These are phyloP conservation scores for Toxotes jaculatrix DNA, from an alignment of 2,113 vertebrate genomes.

Conservation along the genomic window DNA sequence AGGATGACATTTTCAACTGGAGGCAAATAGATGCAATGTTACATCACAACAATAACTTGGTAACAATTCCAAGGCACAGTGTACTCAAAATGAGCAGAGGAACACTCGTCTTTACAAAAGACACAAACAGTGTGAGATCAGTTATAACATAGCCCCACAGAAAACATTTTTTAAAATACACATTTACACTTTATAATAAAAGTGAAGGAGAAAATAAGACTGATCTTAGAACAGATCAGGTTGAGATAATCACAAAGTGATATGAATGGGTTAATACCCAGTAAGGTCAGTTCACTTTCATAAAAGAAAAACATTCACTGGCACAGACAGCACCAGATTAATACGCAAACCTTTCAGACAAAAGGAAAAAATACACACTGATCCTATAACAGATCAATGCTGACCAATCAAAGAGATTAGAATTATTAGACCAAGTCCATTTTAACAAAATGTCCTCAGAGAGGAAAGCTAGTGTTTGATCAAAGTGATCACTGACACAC, in stretches of 20 bases:
- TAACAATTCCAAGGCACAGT: not conserved
- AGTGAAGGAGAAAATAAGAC: not conserved
- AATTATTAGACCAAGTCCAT: not conserved
- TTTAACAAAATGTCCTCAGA: not conserved
- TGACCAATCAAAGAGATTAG: not conserved
- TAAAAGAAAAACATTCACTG: not conserved
- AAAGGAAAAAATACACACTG: not conserved
- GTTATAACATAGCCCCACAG: not conserved
- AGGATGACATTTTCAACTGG: too few relatives aligned
- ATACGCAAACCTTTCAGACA: not conserved
- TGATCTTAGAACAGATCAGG: not conserved
- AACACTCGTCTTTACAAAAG: conserved; percentile 6
- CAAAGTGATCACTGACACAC: too few relatives aligned
- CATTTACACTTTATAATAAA: conserved; percentile 7
- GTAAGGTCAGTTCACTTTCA: not conserved
- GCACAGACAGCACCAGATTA: not conserved
- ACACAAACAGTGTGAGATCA: not conserved
- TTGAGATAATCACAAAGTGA: conserved; percentile 7
- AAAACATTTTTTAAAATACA: not conserved
- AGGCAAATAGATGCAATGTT: not conserved
- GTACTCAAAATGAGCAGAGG: not conserved
- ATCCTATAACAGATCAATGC: not conserved
- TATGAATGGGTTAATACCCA: not conserved
- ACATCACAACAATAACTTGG: conserved; percentile 6
- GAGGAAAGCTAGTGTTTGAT: too few relatives aligned